phyloP scores from a whole-genome alignment of 2,888 invertebrate species.

The Cheiracanthium punctorium region DNA sequence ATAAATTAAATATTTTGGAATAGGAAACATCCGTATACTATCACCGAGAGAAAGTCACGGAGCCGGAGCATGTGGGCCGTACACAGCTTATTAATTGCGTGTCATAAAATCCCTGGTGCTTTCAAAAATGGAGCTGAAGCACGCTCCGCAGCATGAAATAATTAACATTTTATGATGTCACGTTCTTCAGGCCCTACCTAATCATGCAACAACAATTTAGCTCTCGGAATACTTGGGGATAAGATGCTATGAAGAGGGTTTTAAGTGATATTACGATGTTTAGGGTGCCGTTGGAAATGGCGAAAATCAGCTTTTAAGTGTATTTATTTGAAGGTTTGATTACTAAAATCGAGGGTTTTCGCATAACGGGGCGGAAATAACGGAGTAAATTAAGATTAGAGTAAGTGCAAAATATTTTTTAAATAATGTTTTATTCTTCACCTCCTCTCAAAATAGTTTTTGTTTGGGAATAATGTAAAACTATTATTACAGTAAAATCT shows the following conservation, averaged over 20 bases:
- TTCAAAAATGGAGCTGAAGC: not conserved
- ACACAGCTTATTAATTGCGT: not conserved
- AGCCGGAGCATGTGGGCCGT: not conserved
- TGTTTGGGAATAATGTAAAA: too few species aligned
- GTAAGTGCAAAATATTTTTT: too few species aligned
- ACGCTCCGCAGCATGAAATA: slow-evolving; percentile 2
- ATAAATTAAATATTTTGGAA: not conserved
- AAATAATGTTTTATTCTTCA: too few species aligned
- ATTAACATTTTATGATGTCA: slow-evolving; percentile 69
- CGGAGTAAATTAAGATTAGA: too few species aligned
- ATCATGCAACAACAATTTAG: slow-evolving; percentile 59
- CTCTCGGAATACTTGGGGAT: not conserved
- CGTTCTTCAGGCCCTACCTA: slow-evolving; percentile 45
- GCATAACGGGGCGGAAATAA: too few species aligned
- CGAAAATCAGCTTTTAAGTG: too few species aligned
- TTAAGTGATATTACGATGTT: not conserved
- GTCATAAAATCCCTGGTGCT: not conserved
- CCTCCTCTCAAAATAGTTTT: too few species aligned
- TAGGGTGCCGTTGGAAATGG: too few species aligned
- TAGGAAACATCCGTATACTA: not conserved
- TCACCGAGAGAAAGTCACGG: not conserved
- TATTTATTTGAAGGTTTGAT: not conserved
- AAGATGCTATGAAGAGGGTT: not conserved
- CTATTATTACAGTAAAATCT: too few species aligned
- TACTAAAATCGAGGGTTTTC: not conserved